phyloP scores from a whole-genome alignment of 2,113 vertebrate genomes.

The Amazona vittata region DNA sequence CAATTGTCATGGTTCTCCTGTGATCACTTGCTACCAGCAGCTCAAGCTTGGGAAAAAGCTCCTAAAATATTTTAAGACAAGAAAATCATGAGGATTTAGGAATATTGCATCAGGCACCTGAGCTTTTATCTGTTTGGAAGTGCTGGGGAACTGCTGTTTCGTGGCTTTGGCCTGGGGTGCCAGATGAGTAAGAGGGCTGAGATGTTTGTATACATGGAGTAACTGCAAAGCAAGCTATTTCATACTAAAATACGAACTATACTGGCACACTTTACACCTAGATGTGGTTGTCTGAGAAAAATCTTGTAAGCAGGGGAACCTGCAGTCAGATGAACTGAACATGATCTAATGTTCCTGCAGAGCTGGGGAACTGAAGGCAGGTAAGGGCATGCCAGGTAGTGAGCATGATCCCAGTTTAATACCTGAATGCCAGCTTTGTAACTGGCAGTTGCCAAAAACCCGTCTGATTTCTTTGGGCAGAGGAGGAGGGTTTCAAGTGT shows the following conservation, averaged over 20 bases:
- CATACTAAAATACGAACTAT: background rate
- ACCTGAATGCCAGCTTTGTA: background rate
- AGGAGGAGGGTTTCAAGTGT: background rate
- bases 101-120: background rate
- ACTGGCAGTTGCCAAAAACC: background rate
- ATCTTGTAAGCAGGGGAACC: background rate
- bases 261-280: background rate
- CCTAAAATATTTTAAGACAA: background rate
- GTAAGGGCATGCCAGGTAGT: too few species aligned
- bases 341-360: background rate
- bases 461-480: background rate
- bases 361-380: background rate
- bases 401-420: background rate
- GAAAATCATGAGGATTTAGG: background rate
- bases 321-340: background rate
- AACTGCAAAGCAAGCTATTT: background rate
- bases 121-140: background rate
- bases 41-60: background rate
- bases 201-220: background rate
- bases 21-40: background rate
- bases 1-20: background rate
- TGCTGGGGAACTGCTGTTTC: background rate
- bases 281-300: background rate
- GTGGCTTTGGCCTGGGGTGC: background rate
- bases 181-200: background rate